A percentile compares a stretch with the other conserved stretches of the same genome.
These are phyloP conservation scores for Creontiades dilutus DNA, from an alignment of 2,888 invertebrate species.

Conservation along the genomic window DNA sequence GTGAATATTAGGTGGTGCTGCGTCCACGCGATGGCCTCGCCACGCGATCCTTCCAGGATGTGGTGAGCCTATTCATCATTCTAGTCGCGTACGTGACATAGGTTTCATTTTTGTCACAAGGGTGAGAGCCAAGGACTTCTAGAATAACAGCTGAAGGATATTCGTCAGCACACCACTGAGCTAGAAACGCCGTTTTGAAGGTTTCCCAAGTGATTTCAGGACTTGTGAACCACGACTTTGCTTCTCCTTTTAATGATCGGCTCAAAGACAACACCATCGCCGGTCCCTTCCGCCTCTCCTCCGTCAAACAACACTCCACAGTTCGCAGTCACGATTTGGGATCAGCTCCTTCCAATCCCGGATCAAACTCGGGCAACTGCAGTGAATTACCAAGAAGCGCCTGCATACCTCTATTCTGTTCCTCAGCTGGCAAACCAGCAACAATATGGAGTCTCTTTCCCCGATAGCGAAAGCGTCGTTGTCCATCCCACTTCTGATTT, in stretches of 20 bases:
- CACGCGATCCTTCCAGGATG: slow-evolving; percentile 7
- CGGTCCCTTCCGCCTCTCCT: not conserved
- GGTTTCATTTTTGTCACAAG: not conserved
- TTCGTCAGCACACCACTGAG: not conserved
- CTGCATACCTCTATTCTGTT: not conserved
- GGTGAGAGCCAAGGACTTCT: not conserved
- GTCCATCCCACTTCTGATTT: too few relatives aligned
- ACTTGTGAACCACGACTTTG: slow-evolving; percentile 28
- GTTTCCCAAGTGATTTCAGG: slow-evolving; percentile 13
- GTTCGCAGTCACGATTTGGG: not conserved
- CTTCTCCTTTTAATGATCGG: slow-evolving; percentile 35
- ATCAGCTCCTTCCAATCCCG: not conserved
- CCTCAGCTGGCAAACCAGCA: not conserved
- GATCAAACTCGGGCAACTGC: not conserved
- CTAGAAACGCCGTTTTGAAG: not conserved
- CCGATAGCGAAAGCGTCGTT: too few relatives aligned
- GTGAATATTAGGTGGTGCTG: too few relatives aligned
- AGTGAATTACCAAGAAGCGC: not conserved
- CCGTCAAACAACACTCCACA: not conserved
- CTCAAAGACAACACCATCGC: not conserved
- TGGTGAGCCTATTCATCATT: not conserved
- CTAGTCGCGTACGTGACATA: slow-evolving; percentile 1
- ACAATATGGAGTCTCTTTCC: not conserved
- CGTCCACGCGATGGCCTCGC: too few relatives aligned
- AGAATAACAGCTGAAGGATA: not conserved